Evolutionary conservation across 2,797 vertebrate genomes (phyloP).

Genomic region (Hozukius guyotensis): DNA sequence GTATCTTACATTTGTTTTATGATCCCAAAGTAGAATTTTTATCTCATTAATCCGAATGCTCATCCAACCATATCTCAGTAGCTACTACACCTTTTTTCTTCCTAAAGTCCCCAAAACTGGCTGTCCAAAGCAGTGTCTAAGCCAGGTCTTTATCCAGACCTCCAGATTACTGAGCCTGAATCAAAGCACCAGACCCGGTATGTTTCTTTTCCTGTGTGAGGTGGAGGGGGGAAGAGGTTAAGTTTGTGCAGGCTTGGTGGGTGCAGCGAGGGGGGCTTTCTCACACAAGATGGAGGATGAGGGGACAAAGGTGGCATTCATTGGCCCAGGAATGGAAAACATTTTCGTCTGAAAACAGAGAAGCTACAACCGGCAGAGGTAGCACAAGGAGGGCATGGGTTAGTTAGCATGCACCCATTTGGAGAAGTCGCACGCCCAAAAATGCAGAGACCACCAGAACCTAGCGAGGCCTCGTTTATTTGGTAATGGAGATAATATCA

Average conservation of each 20-base stretch:
- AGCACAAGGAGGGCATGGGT: conserved; percentile 68
- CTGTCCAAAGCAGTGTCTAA: conserved; percentile 44
- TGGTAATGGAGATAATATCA: conserved; percentile 43
- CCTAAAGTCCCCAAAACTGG: conserved; percentile 13
- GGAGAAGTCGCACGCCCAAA: conserved; percentile 48
- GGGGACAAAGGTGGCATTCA: conserved; percentile 90
- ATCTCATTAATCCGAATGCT: no score
- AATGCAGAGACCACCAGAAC: conserved; percentile 34
- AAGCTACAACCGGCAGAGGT: conserved; percentile 74
- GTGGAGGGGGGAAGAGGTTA: conserved; percentile 79
- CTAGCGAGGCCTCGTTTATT: conserved; percentile 50
- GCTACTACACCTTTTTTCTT: conserved; percentile 16
- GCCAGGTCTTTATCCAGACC: conserved; percentile 60
- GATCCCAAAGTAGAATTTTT: no score
- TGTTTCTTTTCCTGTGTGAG: conserved; percentile 83
- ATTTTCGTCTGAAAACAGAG: conserved; percentile 85
- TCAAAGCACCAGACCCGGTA: conserved; percentile 74
- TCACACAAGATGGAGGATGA: conserved; percentile 83
- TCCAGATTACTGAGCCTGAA: conserved; percentile 70
- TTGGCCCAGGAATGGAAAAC: conserved; percentile 88
- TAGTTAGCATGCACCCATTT: conserved; percentile 47
- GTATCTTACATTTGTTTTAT: no score
- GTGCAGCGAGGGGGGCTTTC: conserved; percentile 79
- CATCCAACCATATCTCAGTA: no score
- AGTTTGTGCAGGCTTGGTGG: conserved; percentile 81